These are phyloP conservation scores for Neuroscelio doddi DNA, from an alignment of 2,888 invertebrate genomes.

Conservation along the genomic window DNA sequence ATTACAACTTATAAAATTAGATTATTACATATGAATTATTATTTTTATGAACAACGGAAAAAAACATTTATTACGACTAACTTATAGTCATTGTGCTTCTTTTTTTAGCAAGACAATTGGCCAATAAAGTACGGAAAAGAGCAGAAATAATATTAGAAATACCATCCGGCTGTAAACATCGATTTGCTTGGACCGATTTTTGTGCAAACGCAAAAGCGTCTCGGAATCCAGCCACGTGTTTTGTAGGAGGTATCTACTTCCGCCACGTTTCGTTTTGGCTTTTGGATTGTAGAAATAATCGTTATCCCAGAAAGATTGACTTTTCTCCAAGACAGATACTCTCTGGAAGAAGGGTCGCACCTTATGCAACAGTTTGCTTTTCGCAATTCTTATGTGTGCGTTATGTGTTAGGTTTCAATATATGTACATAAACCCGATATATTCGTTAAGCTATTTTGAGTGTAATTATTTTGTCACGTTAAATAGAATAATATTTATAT, in stretches of 20 bases:
- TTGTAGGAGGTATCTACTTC: constrained; percentile 64
- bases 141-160: constrained; percentile 85
- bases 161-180: constrained; percentile 84
- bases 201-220: constrained; percentile 70
- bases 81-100: constrained; percentile 22
- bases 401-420: no score
- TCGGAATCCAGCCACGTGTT: constrained; percentile 69
- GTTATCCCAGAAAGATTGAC: constrained; percentile 72
- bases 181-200: constrained; percentile 85
- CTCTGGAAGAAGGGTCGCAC: constrained; percentile 71
- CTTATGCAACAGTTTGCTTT: neutral
- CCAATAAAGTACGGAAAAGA: constrained; percentile 86
- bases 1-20: no score
- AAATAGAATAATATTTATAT: neutral
- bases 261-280: constrained; percentile 55
- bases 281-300: constrained; percentile 57
- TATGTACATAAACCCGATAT: no score
- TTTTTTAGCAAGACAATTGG: constrained; percentile 83
- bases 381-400: no score
- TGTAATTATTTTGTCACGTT: neutral
- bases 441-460: no score
- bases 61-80: no score
- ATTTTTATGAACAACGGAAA: no score
- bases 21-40: no score
- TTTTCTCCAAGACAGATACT: constrained; percentile 78